Evolutionary conservation across 1,140 invertebrate species (phyloP).

Genomic region (Dendrolimus punctatus): DNA sequence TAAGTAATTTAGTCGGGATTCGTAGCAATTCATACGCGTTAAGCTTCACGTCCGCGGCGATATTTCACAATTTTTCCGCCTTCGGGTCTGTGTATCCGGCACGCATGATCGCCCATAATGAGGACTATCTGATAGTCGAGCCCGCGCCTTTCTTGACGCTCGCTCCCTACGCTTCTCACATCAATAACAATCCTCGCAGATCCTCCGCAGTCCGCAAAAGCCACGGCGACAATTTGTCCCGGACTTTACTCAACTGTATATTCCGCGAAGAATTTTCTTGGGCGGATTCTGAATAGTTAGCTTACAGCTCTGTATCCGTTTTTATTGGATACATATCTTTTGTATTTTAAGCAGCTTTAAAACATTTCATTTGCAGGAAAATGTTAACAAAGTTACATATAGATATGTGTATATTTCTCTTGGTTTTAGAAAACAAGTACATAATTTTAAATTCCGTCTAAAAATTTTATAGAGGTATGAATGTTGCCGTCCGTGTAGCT

Average conservation of each 20-base stretch:
- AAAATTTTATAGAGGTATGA: not conserved
- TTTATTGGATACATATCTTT: too few species aligned
- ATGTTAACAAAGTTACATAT: too few species aligned
- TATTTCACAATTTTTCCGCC: conserved; percentile 48
- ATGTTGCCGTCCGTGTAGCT: not conserved
- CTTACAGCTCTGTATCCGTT: too few species aligned
- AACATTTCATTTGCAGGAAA: not conserved
- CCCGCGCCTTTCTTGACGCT: not conserved
- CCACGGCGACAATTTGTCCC: conserved; percentile 42
- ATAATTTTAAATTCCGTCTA: not conserved
- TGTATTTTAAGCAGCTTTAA: not conserved
- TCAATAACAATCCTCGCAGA: conserved; percentile 50
- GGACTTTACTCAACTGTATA: conserved; percentile 34
- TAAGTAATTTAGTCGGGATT: conserved; percentile 23
- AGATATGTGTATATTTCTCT: too few species aligned
- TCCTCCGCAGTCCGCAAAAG: conserved; percentile 35
- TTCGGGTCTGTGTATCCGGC: conserved; percentile 26
- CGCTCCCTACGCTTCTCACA: conserved; percentile 26
- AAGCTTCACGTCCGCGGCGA: conserved; percentile 19
- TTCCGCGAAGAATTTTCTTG: conserved; percentile 19
- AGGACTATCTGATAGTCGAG: conserved; percentile 36
- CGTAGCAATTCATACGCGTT: conserved; percentile 29
- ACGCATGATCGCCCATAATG: conserved; percentile 51
- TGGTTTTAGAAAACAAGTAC: too few species aligned
- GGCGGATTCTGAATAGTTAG: conserved; percentile 17